Conservation (phyloP, 2,888 invertebrate species). For the Drosophila formosana region DNA sequence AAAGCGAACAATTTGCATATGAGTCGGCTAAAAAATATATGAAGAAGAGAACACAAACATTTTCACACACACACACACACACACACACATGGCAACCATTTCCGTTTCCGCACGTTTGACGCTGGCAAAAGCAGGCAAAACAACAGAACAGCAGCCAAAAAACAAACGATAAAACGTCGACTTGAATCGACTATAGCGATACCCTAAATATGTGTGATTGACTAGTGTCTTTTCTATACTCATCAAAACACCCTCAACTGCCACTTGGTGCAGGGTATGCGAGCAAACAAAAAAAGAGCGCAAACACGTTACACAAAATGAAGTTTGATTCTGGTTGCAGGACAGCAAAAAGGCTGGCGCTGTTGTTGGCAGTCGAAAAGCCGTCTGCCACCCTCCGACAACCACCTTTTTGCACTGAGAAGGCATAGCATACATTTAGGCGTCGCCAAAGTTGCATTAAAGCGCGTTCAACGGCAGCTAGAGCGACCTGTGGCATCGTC, state of each 20-base stretch:
- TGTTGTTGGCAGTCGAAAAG: slow-evolving; percentile 41
- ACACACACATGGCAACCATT: slow-evolving; percentile 63
- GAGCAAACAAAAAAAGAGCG: slow-evolving; percentile 3
- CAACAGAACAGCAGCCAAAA: slow-evolving; percentile 29
- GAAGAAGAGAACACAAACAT: slow-evolving; percentile 48
- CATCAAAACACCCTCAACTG: neutral
- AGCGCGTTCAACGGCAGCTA: slow-evolving; percentile 27
- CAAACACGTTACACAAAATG: slow-evolving; percentile 55
- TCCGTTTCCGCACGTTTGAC: slow-evolving; percentile 81
- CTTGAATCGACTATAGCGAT: neutral
- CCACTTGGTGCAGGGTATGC: slow-evolving; percentile 17
- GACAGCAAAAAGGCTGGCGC: slow-evolving; percentile 61
- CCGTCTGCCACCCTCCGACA: slow-evolving; percentile 12
- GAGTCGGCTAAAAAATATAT: slow-evolving; percentile 48
- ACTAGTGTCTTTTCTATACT: too few relatives aligned
- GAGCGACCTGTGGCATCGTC: slow-evolving; percentile 50
- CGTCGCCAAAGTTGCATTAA: slow-evolving; percentile 59
- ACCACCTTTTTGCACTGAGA: slow-evolving; percentile 28
- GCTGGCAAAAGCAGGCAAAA: slow-evolving; percentile 60
- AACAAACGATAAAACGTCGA: neutral
- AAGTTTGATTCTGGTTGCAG: slow-evolving; percentile 59
- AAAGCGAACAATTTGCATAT: slow-evolving; percentile 68
- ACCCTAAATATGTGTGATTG: neutral
- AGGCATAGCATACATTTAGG: slow-evolving; percentile 47
- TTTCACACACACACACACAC: slow-evolving; percentile 44